Percentiles rank a stretch among this genome's conserved stretches.
These are phyloP conservation scores for Sphecodes monilicornis DNA, from an alignment of 2,888 invertebrate species.

Conservation along the genomic window DNA sequence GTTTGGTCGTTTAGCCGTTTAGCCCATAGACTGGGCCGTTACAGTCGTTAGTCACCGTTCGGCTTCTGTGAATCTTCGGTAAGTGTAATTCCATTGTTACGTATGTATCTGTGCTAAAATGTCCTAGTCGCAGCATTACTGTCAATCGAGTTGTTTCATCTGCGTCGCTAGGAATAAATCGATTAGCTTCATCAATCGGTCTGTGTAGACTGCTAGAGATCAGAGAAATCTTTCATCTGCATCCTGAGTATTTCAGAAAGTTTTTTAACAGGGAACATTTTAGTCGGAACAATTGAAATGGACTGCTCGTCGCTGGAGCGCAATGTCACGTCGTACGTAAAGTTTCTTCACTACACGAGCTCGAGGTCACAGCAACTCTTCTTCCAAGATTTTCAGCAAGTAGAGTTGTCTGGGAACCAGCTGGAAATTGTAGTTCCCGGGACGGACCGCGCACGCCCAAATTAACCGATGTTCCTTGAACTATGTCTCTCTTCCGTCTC, in stretches of 20 bases:
- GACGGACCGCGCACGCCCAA: neutral
- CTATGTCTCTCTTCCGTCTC: neutral
- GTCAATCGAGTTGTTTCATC: slow-evolving; percentile 19
- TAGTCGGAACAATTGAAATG: neutral
- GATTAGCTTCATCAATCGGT: slow-evolving; percentile 17
- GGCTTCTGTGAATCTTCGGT: slow-evolving; percentile 6
- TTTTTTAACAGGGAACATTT: neutral
- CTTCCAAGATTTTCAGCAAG: neutral
- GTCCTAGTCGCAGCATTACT: slow-evolving; percentile 8
- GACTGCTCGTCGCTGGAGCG: neutral
- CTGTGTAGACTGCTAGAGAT: slow-evolving; percentile 27
- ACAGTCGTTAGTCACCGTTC: slow-evolving; percentile 24
- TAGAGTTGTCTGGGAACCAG: neutral
- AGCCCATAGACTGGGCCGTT: neutral
- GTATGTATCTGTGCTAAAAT: slow-evolving; percentile 33
- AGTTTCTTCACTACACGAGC: neutral
- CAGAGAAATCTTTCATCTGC: neutral
- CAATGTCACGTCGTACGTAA: neutral
- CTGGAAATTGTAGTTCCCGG: slow-evolving; percentile 9
- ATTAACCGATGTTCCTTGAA: neutral
- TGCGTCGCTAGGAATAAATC: neutral
- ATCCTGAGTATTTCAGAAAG: neutral
- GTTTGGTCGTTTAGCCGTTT: slow-evolving; percentile 2
- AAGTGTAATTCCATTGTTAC: slow-evolving; percentile 22
- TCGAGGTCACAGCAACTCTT: neutral